Percentiles rank a stretch among this genome's conserved stretches.
These are phyloP conservation scores for Odocoileus virginianus DNA, from an alignment of 2,113 vertebrate genomes.

Conservation along the genomic window DNA sequence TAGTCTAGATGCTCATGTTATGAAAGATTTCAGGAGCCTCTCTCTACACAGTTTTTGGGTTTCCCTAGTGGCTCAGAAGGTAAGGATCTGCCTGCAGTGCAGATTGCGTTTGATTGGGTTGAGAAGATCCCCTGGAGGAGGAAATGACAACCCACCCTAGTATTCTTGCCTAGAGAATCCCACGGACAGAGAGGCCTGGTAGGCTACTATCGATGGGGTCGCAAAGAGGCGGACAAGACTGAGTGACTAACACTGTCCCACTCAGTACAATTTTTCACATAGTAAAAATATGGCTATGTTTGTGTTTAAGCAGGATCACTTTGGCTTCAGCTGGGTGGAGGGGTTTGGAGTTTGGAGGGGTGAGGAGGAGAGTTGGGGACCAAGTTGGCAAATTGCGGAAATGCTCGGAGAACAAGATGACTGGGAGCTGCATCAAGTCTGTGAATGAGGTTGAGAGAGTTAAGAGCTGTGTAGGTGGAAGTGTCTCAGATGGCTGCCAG, in stretches of 20 bases:
- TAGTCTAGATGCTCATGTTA: background rate
- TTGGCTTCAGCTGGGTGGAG: background rate
- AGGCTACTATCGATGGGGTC: background rate
- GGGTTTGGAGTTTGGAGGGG: background rate
- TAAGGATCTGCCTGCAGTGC: background rate
- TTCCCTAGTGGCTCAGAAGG: background rate
- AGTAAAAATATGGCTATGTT: background rate
- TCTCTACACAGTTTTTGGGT: background rate
- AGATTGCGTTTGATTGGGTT: background rate
- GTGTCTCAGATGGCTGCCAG: background rate
- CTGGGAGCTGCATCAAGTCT: background rate
- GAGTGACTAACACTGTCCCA: background rate
- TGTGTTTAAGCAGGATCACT: background rate
- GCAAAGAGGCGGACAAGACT: background rate
- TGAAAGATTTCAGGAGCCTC: background rate
- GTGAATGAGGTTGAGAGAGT: background rate
- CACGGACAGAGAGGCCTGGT: background rate
- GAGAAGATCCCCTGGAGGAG: background rate
- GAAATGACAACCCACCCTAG: background rate
- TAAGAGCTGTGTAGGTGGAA: background rate
- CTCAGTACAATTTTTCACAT: background rate
- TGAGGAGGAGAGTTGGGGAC: background rate
- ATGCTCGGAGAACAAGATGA: background rate
- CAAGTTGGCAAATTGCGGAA: background rate
- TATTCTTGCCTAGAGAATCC: background rate